Evolutionary conservation across 1,140 invertebrate species (phyloP), one percentile per base, ranked within the genome.

Genomic region (Agrilus planipennis): DNA sequence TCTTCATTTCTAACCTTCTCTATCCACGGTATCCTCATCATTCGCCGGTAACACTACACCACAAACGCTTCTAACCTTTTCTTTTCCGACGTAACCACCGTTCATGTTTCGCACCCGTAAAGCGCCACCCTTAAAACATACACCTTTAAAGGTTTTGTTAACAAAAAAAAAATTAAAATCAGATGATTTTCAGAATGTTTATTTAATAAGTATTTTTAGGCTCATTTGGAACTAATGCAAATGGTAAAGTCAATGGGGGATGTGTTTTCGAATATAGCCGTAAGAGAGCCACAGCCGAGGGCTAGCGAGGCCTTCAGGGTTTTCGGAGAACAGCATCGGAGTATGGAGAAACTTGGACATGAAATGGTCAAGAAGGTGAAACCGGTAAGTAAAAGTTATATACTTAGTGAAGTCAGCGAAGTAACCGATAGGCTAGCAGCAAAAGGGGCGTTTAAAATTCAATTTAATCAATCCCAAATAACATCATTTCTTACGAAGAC

Each of bases 231-330:
- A 54, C 52, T 77, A 2, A 57, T 75, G 17, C 70, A 73, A 62
- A 71, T 72, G n/a, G 69, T 81, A 57, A 68, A 73, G 77, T 83
- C 79, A 16, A 89, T 99, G 66, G 94, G 94, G 1, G 91, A 97
- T 58, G 81, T 89, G 10, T 98, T 98, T 66, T 81, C 87, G 10
- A 76, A 76, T 14, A 93, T 99, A 57, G 94, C 92, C 6, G 92
- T 94, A 0, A 72, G 90, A 45, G 95, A 99, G 59, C 90, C 92
- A 0, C 93, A 98, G 59, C 83, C 88, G 2, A 72, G 86, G 39
- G 93, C 94, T 0, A 94, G 89, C 43, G 89, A 97, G 63, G 92
- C 91, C 0, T 99, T 98, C 57, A 77, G 86, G 25, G 79, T 84
- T 49, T 98, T 98, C 67, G 94, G 91, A 0, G 89, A 96, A 47